Evolutionary conservation across 1,140 invertebrate genomes (phyloP).

Genomic region (Scaptomyza graminum): DNA sequence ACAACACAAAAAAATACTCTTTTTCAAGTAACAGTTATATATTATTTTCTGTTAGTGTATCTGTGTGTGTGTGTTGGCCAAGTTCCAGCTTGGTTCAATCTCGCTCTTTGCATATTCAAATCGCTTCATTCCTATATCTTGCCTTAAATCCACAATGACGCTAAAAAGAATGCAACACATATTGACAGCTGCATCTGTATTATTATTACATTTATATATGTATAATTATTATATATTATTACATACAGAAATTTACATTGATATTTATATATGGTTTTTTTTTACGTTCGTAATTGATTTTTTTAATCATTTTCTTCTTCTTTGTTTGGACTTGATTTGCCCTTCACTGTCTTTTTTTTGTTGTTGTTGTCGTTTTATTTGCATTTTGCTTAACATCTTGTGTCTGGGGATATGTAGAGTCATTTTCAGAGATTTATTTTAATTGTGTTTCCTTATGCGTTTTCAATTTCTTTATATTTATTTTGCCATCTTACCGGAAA

Average conservation of each 20-base stretch:
- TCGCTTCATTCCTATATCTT: background rate
- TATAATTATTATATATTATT: slow-evolving; percentile 34
- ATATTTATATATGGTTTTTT: slow-evolving; percentile 40
- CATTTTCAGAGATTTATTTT: background rate
- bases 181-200: slow-evolving; percentile 28
- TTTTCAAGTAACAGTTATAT: slow-evolving; percentile 21
- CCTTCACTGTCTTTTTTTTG: background rate
- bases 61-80: slow-evolving; percentile 39
- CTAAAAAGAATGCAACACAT: slow-evolving; percentile 41
- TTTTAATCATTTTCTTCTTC: background rate
- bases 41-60: slow-evolving; percentile 17
- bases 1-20: background rate
- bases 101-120: slow-evolving; percentile 5
- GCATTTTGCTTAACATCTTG: slow-evolving; percentile 7
- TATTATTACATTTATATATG: slow-evolving; percentile 59
- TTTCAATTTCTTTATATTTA: slow-evolving; percentile 7
- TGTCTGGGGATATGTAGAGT: slow-evolving; percentile 3
- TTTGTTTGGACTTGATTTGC: slow-evolving; percentile 11
- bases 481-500: slow-evolving; percentile 32
- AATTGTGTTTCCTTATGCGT: background rate
- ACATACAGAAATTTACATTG: slow-evolving; percentile 76
- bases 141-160: slow-evolving; percentile 7
- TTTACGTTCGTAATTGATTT: slow-evolving; percentile 11
- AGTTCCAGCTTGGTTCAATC: slow-evolving; percentile 65
- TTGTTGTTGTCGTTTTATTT: slow-evolving; percentile 1